A percentile compares a stretch with the other conserved stretches of the same genome.
phyloP scores from a whole-genome alignment of 2,888 invertebrate species.

The Coecobrya sp. region DNA sequence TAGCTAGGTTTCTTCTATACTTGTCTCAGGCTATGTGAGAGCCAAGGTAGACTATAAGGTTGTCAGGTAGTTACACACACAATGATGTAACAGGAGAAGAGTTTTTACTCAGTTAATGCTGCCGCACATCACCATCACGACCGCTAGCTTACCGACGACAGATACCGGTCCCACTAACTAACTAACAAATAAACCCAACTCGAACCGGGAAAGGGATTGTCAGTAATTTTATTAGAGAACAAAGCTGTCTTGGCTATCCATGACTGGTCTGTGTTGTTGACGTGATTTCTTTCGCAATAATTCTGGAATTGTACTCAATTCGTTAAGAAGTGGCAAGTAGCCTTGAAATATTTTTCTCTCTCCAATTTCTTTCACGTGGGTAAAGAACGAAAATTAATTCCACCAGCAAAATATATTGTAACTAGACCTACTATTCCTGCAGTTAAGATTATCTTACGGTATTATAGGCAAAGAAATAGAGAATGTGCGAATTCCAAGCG shows the following conservation, averaged over 20 bases:
- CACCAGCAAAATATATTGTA: too few species aligned
- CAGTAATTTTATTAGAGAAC: conserved; percentile 2
- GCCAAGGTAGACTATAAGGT: not conserved
- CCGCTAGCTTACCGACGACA: not conserved
- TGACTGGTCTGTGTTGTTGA: not conserved
- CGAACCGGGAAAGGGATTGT: not conserved
- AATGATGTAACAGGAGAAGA: not conserved
- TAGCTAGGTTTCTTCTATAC: not conserved
- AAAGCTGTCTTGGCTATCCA: not conserved
- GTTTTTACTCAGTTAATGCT: not conserved
- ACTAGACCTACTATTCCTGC: too few species aligned
- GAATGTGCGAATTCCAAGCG: too few species aligned
- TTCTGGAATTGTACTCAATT: not conserved
- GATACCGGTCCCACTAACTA: not conserved
- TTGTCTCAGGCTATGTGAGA: not conserved
- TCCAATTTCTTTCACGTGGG: too few species aligned
- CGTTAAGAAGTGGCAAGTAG: not conserved
- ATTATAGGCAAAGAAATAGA: too few species aligned
- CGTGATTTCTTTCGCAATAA: not conserved
- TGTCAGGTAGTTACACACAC: not conserved
- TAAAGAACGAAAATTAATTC: too few species aligned
- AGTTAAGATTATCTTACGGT: too few species aligned
- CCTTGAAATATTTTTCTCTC: not conserved
- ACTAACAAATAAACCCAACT: not conserved
- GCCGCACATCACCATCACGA: not conserved